Base-by-base conservation (phyloP, 30 jellyfish, hydroid and myxozoan genomes). In the Turritopsis rubra region DNA sequence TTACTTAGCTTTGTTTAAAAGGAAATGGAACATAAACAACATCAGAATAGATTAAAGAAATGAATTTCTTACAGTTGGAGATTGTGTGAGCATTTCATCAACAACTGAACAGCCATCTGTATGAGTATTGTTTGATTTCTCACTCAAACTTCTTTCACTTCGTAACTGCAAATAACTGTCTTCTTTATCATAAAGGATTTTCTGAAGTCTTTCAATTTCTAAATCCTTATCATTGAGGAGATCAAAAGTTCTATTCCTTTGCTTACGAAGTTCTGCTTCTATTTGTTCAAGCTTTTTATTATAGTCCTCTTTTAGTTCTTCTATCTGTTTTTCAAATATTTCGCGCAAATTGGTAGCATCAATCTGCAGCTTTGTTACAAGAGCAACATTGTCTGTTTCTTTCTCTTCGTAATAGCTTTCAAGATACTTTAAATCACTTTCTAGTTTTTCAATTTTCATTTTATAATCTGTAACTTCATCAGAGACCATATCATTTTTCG, bases 191-290 rank as follows among this genome's bases (percentile, higher is more conserved):
- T 66, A 82, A 31, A 41, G 41, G 7, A 18, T 66, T 52, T 75
- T 91, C 52, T 79, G 85, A 29, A 93, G 85, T 16, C 94, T 87
- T n/a, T 86, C 77, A 8, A 93, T 85, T 31, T 93, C 99, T n/a
- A 79, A 20, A 72, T 93, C 99, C 83, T 89, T 88, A 25, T 93
- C 99, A 7, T 88, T 84, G 16, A 93, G 28, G 53, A 93, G 81
- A 41, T 85, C 84, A 20, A 85, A 54, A 53, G 99, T 88, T 65
- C 99, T 78, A 0, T 72, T 88, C 29, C 99, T 60, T 77, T 88
- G 97, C 66, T 88, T 93, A 1, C 74, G 30, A 1, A 93, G 30
- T 80, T 93, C 96, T 16, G 25, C 52, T 41, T 93, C 92, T 52
- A 93, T 31, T 25, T 20, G 30, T 19, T 65, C 22, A 28, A 93